A percentile compares a stretch with the other conserved stretches of the same genome.
Conservation (phyloP, 2,797 vertebrate species). For the Steatocranus sp. region DNA sequence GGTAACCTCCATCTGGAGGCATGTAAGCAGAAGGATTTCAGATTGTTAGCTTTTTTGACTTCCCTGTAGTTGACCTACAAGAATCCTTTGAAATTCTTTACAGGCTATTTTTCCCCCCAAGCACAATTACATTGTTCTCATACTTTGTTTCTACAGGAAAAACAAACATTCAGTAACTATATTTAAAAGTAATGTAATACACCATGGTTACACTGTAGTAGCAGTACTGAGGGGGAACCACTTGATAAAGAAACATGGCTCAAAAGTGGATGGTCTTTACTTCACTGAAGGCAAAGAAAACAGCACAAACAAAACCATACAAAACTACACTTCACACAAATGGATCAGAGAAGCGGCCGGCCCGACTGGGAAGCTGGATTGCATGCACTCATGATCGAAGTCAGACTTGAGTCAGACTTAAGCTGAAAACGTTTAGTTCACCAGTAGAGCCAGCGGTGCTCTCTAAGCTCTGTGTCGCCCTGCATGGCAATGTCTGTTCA, state of each 20-base stretch:
- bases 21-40: conserved; percentile 34
- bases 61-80: conserved; percentile 55
- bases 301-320: conserved; percentile 67
- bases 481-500: conserved; percentile 72
- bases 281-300: conserved; percentile 79
- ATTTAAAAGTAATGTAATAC: conserved; percentile 72
- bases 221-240: conserved; percentile 65
- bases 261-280: conserved; percentile 74
- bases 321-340: conserved; percentile 66
- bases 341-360: conserved; percentile 49
- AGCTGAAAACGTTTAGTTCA: conserved; percentile 44
- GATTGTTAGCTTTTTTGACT: conserved; percentile 50
- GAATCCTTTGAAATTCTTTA: conserved; percentile 63
- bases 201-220: conserved; percentile 70
- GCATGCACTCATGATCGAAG: conserved; percentile 11
- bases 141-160: conserved; percentile 62
- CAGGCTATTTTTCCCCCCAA: conserved; percentile 51
- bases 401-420: conserved; percentile 31
- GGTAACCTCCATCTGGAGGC: conserved; percentile 11
- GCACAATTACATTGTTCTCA: conserved; percentile 67
- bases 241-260: conserved; percentile 75
- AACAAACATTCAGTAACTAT: conserved; percentile 74
- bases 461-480: conserved; percentile 59
- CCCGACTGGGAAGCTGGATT: conserved; percentile 41
- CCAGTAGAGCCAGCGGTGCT: conserved; percentile 46